These are phyloP conservation scores for Noctua comes DNA, from an alignment of 2,888 invertebrate genomes.

Conservation along the genomic window DNA sequence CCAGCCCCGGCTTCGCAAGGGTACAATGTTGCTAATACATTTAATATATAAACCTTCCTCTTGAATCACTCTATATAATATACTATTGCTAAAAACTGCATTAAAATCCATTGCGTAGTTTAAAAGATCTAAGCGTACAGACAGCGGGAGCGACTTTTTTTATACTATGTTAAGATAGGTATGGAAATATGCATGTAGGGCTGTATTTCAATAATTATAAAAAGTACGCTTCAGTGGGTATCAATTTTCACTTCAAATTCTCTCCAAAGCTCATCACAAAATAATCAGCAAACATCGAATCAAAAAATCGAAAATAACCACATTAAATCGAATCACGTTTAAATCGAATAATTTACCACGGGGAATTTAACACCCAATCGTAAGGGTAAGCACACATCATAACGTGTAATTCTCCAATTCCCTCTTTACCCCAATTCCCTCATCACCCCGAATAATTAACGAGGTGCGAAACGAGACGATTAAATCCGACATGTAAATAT, in stretches of 20 bases:
- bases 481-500: slow-evolving; percentile 64
- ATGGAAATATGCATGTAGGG: too few species aligned
- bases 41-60: too few species aligned
- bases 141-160: too few species aligned
- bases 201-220: background rate
- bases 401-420: slow-evolving; percentile 45
- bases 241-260: background rate
- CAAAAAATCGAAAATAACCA: slow-evolving; percentile 40
- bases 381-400: slow-evolving; percentile 42
- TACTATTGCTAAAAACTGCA: too few species aligned
- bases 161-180: too few species aligned
- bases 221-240: background rate
- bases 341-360: slow-evolving; percentile 52
- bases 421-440: slow-evolving; percentile 32
- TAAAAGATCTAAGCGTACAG: too few species aligned
- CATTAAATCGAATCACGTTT: slow-evolving; percentile 36
- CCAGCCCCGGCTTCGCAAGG: too few species aligned
- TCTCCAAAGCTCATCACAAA: background rate
- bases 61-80: too few species aligned
- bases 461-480: slow-evolving; percentile 54
- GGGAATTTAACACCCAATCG: slow-evolving; percentile 47
- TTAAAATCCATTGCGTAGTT: too few species aligned
- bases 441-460: slow-evolving; percentile 59
- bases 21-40: too few species aligned
- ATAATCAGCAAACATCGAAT: slow-evolving; percentile 11